Percentiles rank a stretch among this genome's conserved stretches.
Conservation (phyloP, 1,140 invertebrate species). For the Magallana ariakensis region DNA sequence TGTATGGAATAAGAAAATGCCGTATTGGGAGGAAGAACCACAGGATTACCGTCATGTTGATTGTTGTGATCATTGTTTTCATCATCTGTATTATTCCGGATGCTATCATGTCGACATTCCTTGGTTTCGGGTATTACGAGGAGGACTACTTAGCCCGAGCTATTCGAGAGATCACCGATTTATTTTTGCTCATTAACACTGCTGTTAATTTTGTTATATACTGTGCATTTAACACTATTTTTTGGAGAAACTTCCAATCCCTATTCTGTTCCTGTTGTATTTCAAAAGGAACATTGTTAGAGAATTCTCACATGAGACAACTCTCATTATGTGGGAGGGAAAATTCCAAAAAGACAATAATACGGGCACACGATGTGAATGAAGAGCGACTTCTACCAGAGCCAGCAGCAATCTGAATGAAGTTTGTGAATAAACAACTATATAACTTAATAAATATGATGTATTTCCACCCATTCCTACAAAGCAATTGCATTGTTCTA, state of each 20-base stretch:
- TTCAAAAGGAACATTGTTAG: constrained; percentile 28
- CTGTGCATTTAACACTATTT: constrained; percentile 78
- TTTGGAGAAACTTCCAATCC: constrained; percentile 36
- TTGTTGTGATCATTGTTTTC: constrained; percentile 88
- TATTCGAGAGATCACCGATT: constrained; percentile 87
- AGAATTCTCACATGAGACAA: constrained; percentile 31
- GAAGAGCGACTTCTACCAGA: not conserved
- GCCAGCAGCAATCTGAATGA: not conserved
- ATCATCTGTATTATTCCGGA: constrained; percentile 87
- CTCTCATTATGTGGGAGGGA: not conserved
- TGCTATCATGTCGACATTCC: constrained; percentile 82
- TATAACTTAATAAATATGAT: too few species aligned
- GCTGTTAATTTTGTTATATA: constrained; percentile 88
- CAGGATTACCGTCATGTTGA: constrained; percentile 87
- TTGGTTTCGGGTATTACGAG: constrained; percentile 76
- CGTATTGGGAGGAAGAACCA: constrained; percentile 62
- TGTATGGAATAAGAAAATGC: constrained; percentile 83
- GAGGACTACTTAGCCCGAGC: constrained; percentile 79
- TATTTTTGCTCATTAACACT: constrained; percentile 87
- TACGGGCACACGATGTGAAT: not conserved
- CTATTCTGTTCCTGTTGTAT: constrained; percentile 33
- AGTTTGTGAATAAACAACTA: not conserved
- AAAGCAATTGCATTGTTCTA: too few species aligned
- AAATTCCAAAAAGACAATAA: not conserved
- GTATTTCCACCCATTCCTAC: too few species aligned